Conservation (phyloP, 1,140 invertebrate species). For the Pseudomyrmex flavicornis region DNA sequence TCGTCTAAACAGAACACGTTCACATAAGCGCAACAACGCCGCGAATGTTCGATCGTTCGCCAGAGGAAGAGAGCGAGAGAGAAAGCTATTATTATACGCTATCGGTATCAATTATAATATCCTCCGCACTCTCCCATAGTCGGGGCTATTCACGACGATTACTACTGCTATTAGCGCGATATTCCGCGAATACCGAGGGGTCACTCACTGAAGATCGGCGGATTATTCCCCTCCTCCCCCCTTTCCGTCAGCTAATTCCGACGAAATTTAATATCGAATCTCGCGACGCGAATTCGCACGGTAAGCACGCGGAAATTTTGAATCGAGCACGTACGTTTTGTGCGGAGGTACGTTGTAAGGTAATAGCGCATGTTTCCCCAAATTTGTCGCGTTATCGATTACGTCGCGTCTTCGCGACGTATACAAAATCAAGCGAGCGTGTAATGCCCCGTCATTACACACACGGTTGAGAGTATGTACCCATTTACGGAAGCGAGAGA, state of each 20-base stretch:
- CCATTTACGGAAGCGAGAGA: no score
- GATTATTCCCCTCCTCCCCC: background rate
- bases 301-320: constrained; percentile 27
- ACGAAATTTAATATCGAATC: constrained; percentile 47
- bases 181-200: constrained; percentile 23
- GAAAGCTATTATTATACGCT: background rate
- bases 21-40: background rate
- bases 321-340: constrained; percentile 18
- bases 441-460: constrained; percentile 6
- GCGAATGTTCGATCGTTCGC: background rate
- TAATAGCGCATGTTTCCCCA: constrained; percentile 5
- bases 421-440: background rate
- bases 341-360: background rate
- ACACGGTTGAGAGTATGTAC: background rate
- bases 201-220: constrained; percentile 23
- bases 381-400: constrained; percentile 42
- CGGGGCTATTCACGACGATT: constrained; percentile 38
- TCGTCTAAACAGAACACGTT: constrained; percentile 16
- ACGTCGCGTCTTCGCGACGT: constrained; percentile 21
- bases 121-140: background rate
- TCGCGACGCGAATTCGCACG: background rate
- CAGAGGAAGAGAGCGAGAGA: no score
- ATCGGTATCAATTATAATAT: constrained; percentile 47
- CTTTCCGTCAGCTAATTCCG: constrained; percentile 26
- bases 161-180: constrained; percentile 9